A percentile compares a stretch with the other conserved stretches of the same genome.
These are phyloP conservation scores for Adelges cooleyi DNA, from an alignment of 1,140 invertebrate genomes.

Conservation along the genomic window DNA sequence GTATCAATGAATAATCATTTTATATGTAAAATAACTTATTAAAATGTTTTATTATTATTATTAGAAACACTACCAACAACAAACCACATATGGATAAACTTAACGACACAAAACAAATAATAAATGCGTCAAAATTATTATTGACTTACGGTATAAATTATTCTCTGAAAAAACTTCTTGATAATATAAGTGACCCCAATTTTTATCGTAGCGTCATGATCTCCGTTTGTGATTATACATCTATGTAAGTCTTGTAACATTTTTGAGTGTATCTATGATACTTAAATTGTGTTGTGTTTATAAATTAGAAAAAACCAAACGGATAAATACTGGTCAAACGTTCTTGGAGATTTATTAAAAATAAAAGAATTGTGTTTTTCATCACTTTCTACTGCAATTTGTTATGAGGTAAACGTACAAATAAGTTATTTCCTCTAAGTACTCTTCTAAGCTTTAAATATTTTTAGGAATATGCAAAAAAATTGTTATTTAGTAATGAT, in stretches of 20 bases:
- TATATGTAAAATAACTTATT: background rate
- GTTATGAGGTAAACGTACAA: background rate
- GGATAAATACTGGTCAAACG: constrained; percentile 11
- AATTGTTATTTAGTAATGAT: background rate
- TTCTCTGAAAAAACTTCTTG: background rate
- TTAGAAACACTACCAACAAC: background rate
- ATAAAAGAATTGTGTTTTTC: constrained; percentile 11
- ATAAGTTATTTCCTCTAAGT: too few relatives aligned
- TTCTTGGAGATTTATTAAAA: constrained; percentile 18
- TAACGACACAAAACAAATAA: background rate
- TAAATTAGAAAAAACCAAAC: constrained; percentile 13
- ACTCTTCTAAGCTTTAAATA: too few relatives aligned
- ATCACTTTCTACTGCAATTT: constrained; percentile 1
- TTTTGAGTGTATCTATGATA: background rate
- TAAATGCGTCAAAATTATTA: constrained; percentile 22
- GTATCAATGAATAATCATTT: background rate
- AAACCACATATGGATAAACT: background rate
- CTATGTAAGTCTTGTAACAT: background rate
- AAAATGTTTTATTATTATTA: background rate
- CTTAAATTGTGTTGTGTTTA: background rate
- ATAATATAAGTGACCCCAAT: background rate
- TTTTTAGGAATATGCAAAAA: constrained; percentile 1
- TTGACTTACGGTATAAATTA: constrained; percentile 6
- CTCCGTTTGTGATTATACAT: constrained; percentile 9
- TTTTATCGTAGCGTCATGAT: constrained; percentile 1